phyloP scores from a whole-genome alignment of 2,888 invertebrate genomes.

The Matsumyia berberina region DNA sequence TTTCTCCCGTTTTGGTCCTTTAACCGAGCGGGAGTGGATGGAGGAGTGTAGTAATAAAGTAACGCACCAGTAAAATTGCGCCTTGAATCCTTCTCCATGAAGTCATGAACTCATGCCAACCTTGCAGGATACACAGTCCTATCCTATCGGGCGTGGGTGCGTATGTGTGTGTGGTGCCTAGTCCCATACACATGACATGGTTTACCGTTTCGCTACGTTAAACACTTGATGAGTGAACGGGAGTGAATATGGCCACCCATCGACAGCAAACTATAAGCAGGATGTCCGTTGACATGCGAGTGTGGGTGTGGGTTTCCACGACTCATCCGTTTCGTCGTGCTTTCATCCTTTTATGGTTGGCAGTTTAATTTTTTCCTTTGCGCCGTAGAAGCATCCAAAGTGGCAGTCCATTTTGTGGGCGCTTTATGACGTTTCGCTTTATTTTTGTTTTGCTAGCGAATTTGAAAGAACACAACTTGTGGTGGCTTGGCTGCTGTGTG shows the following conservation, averaged over 20 bases:
- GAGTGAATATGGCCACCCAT: background rate
- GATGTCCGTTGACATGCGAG: slow-evolving; percentile 26
- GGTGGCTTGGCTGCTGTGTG: background rate
- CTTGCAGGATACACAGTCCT: slow-evolving; percentile 12
- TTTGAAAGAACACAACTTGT: slow-evolving; percentile 3
- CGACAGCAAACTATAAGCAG: slow-evolving; percentile 26
- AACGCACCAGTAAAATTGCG: slow-evolving; percentile 19
- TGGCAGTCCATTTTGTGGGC: slow-evolving; percentile 36
- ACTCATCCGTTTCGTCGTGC: slow-evolving; percentile 7
- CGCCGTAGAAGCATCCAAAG: slow-evolving; percentile 17
- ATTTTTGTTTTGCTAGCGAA: background rate
- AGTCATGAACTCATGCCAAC: slow-evolving; percentile 22
- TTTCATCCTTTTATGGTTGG: slow-evolving; percentile 39
- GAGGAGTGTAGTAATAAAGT: slow-evolving; percentile 14
- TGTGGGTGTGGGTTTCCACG: background rate
- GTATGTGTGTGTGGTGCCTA: too few relatives aligned
- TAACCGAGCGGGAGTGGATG: background rate
- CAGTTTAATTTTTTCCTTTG: slow-evolving; percentile 1
- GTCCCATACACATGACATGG: background rate
- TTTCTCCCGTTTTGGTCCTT: slow-evolving; percentile 14
- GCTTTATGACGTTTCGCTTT: slow-evolving; percentile 31
- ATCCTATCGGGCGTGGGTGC: background rate
- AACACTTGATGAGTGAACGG: slow-evolving; percentile 15
- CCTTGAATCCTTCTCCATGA: slow-evolving; percentile 8
- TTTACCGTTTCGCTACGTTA: slow-evolving; percentile 15